Conservation (phyloP, 2,888 invertebrate genomes). For the Steinernema carpocapsae region DNA sequence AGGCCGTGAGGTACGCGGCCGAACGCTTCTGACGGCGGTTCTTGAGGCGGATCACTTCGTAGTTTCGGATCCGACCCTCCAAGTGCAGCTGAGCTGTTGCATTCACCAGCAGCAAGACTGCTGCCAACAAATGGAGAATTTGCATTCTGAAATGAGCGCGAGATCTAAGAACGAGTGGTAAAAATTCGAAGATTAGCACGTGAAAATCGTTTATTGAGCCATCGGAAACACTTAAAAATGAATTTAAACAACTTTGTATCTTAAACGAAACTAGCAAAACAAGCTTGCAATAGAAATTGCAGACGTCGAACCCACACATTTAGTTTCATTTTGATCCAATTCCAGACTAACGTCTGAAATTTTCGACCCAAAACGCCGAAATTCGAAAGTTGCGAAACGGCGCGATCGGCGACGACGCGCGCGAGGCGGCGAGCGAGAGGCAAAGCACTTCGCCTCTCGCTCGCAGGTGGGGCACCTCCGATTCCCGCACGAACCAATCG, state of each 20-base stretch:
- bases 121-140: background rate
- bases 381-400: too few relatives aligned
- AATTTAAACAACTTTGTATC: too few relatives aligned
- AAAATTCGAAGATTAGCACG: background rate
- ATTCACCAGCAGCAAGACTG: background rate
- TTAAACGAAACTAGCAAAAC: background rate
- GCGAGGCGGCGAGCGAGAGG: too few relatives aligned
- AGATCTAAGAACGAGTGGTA: background rate
- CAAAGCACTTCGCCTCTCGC: too few relatives aligned
- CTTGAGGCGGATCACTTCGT: background rate
- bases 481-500: too few relatives aligned
- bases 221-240: too few relatives aligned
- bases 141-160: background rate
- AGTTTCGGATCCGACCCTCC: background rate
- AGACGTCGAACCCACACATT: background rate
- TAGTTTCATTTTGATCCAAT: too few relatives aligned
- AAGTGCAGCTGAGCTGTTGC: background rate
- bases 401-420: too few relatives aligned
- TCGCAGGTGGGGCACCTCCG: too few relatives aligned
- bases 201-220: too few relatives aligned
- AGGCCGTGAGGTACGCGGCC: background rate
- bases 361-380: too few relatives aligned
- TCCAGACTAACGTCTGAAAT: too few relatives aligned
- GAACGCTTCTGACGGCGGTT: background rate
- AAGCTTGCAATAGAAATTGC: background rate